Evolutionary conservation across 2,888 invertebrate species (phyloP).

Genomic region (Ligdia adustata): DNA sequence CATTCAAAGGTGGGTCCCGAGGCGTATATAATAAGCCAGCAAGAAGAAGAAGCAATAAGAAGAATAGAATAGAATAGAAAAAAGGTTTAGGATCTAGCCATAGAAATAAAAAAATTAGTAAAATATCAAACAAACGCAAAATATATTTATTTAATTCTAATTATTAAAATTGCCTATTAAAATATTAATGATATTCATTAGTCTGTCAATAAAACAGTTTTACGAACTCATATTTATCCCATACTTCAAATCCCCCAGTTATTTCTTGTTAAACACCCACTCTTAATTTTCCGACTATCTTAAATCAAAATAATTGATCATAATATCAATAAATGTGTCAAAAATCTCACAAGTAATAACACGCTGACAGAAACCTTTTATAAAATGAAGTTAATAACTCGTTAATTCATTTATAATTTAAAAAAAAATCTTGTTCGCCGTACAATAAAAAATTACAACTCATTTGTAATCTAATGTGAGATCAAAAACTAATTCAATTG

Average conservation of each 20-base stretch:
- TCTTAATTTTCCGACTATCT: conserved; percentile 7
- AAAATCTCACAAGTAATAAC: neutral
- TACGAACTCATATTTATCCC: conserved; percentile 3
- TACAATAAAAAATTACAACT: conserved; percentile 8
- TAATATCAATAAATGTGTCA: conserved; percentile 20
- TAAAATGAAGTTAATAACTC: conserved; percentile 12
- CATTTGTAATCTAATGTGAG: conserved; percentile 2
- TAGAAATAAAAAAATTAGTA: too few relatives aligned
- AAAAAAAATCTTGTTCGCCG: conserved; percentile 16
- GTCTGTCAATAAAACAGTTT: conserved; percentile 1
- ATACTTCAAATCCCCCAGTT: conserved; percentile 1
- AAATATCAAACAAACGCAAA: too few relatives aligned
- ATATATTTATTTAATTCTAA: too few relatives aligned
- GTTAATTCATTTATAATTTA: conserved; percentile 11
- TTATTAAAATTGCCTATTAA: too few relatives aligned
- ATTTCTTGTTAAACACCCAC: conserved; percentile 6
- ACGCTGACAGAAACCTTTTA: conserved; percentile 19
- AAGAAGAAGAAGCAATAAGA: too few relatives aligned
- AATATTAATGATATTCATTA: neutral
- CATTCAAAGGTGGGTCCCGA: too few relatives aligned
- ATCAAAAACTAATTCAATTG: conserved; percentile 1
- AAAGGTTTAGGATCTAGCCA: too few relatives aligned
- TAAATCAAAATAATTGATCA: conserved; percentile 21
- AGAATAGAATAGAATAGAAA: too few relatives aligned
- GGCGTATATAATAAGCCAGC: too few relatives aligned